A percentile compares a stretch with the other conserved stretches of the same genome.
phyloP scores from a whole-genome alignment of 2,113 vertebrate species.

The Macrotis lagotis region DNA sequence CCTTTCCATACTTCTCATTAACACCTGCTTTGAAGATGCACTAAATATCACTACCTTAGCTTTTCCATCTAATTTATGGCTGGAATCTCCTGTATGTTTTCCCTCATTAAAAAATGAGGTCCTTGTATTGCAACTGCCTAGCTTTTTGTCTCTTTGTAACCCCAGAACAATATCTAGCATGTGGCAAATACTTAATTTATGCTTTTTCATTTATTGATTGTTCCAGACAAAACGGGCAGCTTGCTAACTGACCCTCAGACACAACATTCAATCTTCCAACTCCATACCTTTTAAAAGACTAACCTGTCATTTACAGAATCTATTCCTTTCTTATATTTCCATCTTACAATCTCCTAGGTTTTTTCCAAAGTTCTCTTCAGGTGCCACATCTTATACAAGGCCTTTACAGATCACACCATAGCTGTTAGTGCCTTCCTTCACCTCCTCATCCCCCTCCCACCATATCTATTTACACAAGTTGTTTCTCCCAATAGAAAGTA shows the following conservation, averaged over 20 bases:
- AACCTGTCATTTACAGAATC: neutral
- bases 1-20: neutral
- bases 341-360: constrained; percentile 20
- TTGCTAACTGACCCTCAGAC: neutral
- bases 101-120: neutral
- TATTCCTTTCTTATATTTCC: neutral
- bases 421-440: neutral
- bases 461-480: neutral
- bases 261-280: neutral
- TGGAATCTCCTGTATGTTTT: neutral
- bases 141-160: neutral
- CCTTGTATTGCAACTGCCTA: neutral
- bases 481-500: constrained; percentile 28
- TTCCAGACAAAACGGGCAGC: neutral
- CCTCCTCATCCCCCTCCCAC: neutral
- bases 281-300: neutral
- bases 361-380: constrained; percentile 13
- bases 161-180: neutral
- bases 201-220: neutral
- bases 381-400: neutral
- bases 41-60: neutral
- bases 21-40: neutral
- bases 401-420: neutral
- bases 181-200: neutral
- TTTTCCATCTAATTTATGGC: neutral